Percentiles rank a stretch among this genome's conserved stretches.
phyloP scores from a whole-genome alignment of 2,113 vertebrate species.

The Ailuropoda melanoleuca region DNA sequence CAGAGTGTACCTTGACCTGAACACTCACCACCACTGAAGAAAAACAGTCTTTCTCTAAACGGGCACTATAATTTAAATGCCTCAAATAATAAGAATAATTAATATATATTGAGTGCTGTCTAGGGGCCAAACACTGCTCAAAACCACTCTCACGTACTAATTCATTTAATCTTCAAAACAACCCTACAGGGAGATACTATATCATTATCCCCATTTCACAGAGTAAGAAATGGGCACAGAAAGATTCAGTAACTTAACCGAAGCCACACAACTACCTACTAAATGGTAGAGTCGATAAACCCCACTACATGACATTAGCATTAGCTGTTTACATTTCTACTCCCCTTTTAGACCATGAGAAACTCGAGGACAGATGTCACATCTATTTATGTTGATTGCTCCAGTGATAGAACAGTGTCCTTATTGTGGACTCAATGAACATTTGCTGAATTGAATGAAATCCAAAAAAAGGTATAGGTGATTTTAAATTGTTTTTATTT shows the following conservation, averaged over 20 bases:
- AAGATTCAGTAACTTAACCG: neutral
- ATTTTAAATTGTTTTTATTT: constrained; percentile 25
- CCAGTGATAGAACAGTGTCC: neutral
- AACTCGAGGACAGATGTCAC: neutral
- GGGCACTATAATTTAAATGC: neutral
- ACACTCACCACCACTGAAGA: neutral
- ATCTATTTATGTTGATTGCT: neutral
- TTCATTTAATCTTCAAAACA: neutral
- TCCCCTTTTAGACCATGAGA: neutral
- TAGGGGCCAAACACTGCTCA: neutral
- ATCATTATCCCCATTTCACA: neutral
- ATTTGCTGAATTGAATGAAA: neutral
- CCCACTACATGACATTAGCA: neutral
- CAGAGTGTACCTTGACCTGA: neutral
- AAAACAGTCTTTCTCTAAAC: neutral
- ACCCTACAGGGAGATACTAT: neutral
- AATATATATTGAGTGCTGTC: neutral
- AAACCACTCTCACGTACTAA: neutral
- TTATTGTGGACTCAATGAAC: neutral
- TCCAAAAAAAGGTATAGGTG: neutral
- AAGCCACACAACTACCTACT: neutral
- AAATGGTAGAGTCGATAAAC: neutral
- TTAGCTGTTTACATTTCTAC: neutral
- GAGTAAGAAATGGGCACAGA: neutral
- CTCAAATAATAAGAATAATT: neutral